A percentile compares a stretch with the other conserved stretches of the same genome.
Evolutionary conservation across 2,113 vertebrate genomes (phyloP).

Genomic region (Peromyscus californicus): DNA sequence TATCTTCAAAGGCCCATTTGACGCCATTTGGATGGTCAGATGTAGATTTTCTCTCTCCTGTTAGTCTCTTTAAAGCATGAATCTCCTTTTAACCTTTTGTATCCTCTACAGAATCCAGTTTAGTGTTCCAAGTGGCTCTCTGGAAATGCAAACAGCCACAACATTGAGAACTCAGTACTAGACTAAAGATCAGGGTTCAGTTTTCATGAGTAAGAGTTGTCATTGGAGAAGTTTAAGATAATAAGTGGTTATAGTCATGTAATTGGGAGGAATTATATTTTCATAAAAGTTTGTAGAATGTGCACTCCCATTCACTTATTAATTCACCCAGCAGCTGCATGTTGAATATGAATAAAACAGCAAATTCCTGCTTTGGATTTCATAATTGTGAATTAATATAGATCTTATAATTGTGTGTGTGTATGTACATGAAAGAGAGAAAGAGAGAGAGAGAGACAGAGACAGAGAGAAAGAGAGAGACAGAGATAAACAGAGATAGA

Average conservation of each 20-base stretch:
- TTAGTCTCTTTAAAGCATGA: not conserved
- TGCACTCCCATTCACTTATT: not conserved
- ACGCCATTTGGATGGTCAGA: not conserved
- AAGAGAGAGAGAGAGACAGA: not conserved
- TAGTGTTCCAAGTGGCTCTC: not conserved
- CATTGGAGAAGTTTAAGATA: slow-evolving; percentile 13
- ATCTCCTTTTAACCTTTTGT: not conserved
- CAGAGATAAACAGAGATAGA: too few relatives aligned
- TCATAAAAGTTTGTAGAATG: not conserved
- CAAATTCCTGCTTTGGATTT: not conserved
- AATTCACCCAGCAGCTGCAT: not conserved
- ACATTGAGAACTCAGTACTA: not conserved
- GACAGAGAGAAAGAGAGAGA: too few relatives aligned
- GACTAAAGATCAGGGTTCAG: not conserved
- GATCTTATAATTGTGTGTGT: not conserved
- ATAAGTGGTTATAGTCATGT: not conserved
- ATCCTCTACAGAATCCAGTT: not conserved
- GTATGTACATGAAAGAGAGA: not conserved
- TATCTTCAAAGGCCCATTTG: not conserved
- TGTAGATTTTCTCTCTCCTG: not conserved
- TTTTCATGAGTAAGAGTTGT: not conserved
- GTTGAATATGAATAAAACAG: slow-evolving; percentile 7
- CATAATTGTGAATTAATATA: not conserved
- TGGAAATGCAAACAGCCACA: not conserved
- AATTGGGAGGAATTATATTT: slow-evolving; percentile 1